Evolutionary conservation across 2,113 vertebrate species (phyloP), one percentile per base, ranked within the genome.

Genomic region (Calypte anna): DNA sequence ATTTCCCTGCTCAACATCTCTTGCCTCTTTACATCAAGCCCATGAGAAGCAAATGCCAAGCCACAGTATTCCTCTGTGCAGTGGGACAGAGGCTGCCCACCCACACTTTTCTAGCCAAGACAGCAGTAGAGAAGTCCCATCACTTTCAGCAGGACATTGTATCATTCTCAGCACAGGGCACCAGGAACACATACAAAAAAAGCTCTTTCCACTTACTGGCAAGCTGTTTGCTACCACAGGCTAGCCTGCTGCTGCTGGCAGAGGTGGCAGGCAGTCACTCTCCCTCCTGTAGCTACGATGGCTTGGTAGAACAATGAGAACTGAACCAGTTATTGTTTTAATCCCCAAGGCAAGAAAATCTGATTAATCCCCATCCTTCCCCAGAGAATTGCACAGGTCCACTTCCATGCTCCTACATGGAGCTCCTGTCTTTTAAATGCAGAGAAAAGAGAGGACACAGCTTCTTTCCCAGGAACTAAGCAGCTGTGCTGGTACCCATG

Each of bases 21-120:
- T 61, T 53, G 28, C 33, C 0, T 0, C 59, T 93, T 91, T 48
- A 20, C 11, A 55, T 2, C 0, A 1, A 88, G 25, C 21, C 79
- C 57, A 17, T 2, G 10, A 70, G 57, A 94, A 58, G 64, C 38
- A 55, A 72, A 91, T 83, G 51, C 46, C 74, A 61, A 73, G 59
- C n/a, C 17, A 50, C 0, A 0, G 13, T 23, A 55, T 2, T 24
- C 3, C 69, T 46, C 67, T 43, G 27, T 48, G 30, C 54, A 62
- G 12, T 4, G 68, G 40, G 68, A 48, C 76, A 55, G 48, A 64
- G 25, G 55, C 51, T 67, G 64, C 38, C 68, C 6, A 14, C 11
- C 14, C 80, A 74, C 36, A 46, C 13, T 3, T 79, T 53, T 20
- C 61, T 38, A 62, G 50, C n/a, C 31, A 73, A 46, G 27, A 22